phyloP scores from a whole-genome alignment of 2,888 invertebrate species.

The Melikaiella ostensackeni region DNA sequence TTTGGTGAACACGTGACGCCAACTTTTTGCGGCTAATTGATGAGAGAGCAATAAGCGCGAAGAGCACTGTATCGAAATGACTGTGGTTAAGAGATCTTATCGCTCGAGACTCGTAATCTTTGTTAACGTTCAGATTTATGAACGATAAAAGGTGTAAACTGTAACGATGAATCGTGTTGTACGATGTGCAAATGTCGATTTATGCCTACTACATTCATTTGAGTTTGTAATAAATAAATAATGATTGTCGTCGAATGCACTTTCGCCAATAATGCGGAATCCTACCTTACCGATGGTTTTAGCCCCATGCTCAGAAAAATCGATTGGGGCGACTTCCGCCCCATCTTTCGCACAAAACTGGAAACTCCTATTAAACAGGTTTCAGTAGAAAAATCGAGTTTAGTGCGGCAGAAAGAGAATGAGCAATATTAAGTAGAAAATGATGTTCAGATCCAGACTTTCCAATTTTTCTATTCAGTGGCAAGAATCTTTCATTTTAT shows the following conservation, averaged over 20 bases:
- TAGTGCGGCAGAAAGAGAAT: not conserved
- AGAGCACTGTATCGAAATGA: conserved; percentile 35
- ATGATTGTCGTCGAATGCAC: not conserved
- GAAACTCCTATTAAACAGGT: not conserved
- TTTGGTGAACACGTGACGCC: not conserved
- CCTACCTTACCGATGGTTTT: conserved; percentile 20
- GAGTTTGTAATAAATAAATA: conserved; percentile 41
- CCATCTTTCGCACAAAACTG: conserved; percentile 1
- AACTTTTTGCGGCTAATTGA: conserved; percentile 33
- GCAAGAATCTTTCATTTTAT: not conserved
- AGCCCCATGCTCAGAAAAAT: not conserved
- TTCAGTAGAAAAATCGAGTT: not conserved
- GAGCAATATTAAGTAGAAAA: not conserved
- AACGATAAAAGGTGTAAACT: conserved; percentile 71
- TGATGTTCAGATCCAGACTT: not conserved
- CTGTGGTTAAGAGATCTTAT: conserved; percentile 58
- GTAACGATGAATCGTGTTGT: conserved; percentile 68
- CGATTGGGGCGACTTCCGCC: conserved; percentile 3
- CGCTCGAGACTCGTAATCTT: conserved; percentile 62
- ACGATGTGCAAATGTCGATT: conserved; percentile 59
- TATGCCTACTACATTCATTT: conserved; percentile 60
- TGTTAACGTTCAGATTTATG: conserved; percentile 68
- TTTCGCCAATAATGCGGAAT: not conserved
- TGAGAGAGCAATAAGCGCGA: conserved; percentile 32
- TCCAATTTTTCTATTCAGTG: not conserved